Base-by-base conservation (phyloP, 2,797 vertebrate genomes). In the Peromyscus melanophrys region DNA sequence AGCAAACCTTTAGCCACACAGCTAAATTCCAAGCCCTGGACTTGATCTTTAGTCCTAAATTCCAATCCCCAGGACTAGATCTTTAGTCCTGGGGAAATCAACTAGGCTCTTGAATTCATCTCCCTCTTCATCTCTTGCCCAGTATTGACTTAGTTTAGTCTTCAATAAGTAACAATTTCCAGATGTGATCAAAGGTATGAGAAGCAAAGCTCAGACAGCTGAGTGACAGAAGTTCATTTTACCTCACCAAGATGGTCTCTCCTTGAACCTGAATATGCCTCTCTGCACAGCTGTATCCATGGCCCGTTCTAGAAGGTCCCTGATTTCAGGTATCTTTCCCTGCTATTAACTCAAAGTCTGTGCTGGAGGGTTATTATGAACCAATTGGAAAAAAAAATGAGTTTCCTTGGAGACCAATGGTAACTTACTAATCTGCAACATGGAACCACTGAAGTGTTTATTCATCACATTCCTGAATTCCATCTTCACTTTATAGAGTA, bases 251-350 rank as follows among this genome's bases (percentile, higher is more conserved):
- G 12, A 14, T 4, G 21, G 2, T 2, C 1, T 37, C 7, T 57
- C 27, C 7, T 93, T 67, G 3, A 94, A 63, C 0, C 10, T 69
- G 7, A 10, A 31, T 12, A n/a, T 78, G 12, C 4, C 6, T 94
- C 4, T 90, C 6, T 80, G 71, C 13, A 93, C 6, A 31, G 1
- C 14, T 43, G 5, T 11, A 3, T 77, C 55, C 87, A 63, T 34
- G 25, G 2, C 11, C 76, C n/a, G 40, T 29, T 0, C 29, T 29
- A 31, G 23, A 1, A 69, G 43, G 52, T 3, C 9, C 6, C 4
- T n/a, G 37, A 55, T 10, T n/a, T 73, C 57, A 14, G 0, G 2
- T 23, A 4, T 57, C 0, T 49, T 73, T 52, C 43, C 23, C 91
- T 46, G 0, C 2, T 81, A 0, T 5, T 88, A 16, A 59, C 43